These are phyloP conservation scores for Cydia splendana DNA, from an alignment of 1,140 invertebrate species.

Conservation along the genomic window DNA sequence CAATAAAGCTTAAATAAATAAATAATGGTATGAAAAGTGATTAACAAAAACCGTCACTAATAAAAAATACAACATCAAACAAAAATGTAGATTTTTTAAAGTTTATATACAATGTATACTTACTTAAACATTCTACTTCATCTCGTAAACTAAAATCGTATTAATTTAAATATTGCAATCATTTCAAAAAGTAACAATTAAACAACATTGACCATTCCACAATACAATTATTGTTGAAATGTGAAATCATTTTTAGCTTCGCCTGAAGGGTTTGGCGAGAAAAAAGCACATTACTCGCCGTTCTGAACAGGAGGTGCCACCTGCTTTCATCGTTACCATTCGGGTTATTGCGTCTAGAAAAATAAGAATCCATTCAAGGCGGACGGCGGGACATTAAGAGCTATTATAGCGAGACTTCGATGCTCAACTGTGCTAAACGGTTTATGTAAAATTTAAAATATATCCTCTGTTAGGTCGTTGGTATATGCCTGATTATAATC, in stretches of 20 bases:
- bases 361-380: slow-evolving; percentile 39
- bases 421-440: neutral
- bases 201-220: slow-evolving; percentile 43
- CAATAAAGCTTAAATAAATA: too few relatives aligned
- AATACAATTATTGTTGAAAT: slow-evolving; percentile 50
- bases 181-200: slow-evolving; percentile 40
- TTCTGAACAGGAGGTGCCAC: slow-evolving; percentile 53
- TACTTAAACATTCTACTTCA: too few relatives aligned
- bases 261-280: slow-evolving; percentile 51
- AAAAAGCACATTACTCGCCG: slow-evolving; percentile 68
- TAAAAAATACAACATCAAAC: too few relatives aligned
- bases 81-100: too few relatives aligned
- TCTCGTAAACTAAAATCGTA: too few relatives aligned
- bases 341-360: slow-evolving; percentile 59
- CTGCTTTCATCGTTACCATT: slow-evolving; percentile 60
- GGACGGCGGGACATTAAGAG: slow-evolving; percentile 37
- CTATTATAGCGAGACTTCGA: slow-evolving; percentile 18
- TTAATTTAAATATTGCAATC: too few relatives aligned
- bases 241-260: slow-evolving; percentile 44
- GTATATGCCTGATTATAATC: too few relatives aligned
- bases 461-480: neutral
- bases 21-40: too few relatives aligned
- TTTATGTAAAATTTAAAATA: neutral
- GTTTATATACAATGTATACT: too few relatives aligned
- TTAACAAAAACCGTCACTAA: too few relatives aligned